Evolutionary conservation across 2,888 invertebrate genomes (phyloP), one percentile per base, ranked within the genome.

Genomic region (Noctua comes): DNA sequence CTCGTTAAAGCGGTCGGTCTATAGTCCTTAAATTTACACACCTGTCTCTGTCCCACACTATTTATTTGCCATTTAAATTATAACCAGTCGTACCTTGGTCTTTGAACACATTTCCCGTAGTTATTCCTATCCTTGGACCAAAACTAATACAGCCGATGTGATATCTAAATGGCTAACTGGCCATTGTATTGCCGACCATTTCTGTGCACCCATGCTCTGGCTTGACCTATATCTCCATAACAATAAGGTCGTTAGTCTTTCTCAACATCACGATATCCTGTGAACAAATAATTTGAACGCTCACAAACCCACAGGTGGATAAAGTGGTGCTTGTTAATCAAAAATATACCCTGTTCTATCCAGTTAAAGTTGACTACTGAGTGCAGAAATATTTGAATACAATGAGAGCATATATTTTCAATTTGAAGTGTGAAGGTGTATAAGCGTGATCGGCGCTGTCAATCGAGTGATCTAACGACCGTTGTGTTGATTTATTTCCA

Each of bases 241-340:
- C 89, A 89, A 90, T 89, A 78, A 82, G 84, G 78, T 85, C 82
- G 75, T 86, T 85, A 86, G 66, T 80, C 82, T 90, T 88, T 87
- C 88, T 80, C 77, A 90, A 90, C 75, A 85, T 78, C 66, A 79
- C 80, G 79, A 83, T 89, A 84, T 86, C 81, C 86, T 77, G 82
- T 83, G 81, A 80, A 79, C 76, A 84, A 88, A 82, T 78, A 80
- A 73, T 78, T 77, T 59, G 68, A 83, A 72, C 71, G 57, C 46
- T 74, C 40, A 65, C 80, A 69, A 72, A 75, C 54, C 46, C 8
- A 82, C 75, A 85, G 57, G 72, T 82, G 73, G 51, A 68, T 70
- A 54, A 57, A 59, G n/a, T 24, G n/a, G 24, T 16, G 11, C 7
- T 31, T 16, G 21, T 16, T 24, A 51, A 62, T 6, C 13, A 18